Percentiles rank a stretch among this genome's conserved stretches.
Conservation (phyloP, 2,797 vertebrate genomes). For the Enteromius paludinosus region DNA sequence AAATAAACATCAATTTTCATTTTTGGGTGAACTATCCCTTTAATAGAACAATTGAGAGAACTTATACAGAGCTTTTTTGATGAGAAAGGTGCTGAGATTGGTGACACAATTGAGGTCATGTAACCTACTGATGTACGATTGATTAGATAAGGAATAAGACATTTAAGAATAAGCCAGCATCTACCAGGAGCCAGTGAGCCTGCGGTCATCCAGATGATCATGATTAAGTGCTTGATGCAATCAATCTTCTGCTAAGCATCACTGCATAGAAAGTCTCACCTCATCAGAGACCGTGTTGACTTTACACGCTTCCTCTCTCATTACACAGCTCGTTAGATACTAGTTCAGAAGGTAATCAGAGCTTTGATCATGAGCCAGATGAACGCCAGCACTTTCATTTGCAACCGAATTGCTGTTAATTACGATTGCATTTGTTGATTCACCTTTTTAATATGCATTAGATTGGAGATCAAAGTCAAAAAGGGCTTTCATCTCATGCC, state of each 20-base stretch:
- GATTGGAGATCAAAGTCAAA: neutral
- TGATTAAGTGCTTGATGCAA: slow-evolving; percentile 29
- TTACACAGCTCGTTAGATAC: slow-evolving; percentile 8
- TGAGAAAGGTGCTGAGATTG: neutral
- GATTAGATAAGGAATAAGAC: neutral
- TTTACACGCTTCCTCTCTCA: slow-evolving; percentile 5
- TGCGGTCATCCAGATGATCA: slow-evolving; percentile 5
- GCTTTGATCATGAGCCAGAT: slow-evolving; percentile 13
- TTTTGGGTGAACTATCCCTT: too few relatives aligned
- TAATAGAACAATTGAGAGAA: neutral
- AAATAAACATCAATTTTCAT: too few relatives aligned
- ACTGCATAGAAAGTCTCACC: neutral
- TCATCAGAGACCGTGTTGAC: slow-evolving; percentile 17
- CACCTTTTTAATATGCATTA: slow-evolving; percentile 8
- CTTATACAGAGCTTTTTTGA: neutral
- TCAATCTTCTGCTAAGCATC: slow-evolving; percentile 26
- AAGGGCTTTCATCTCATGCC: neutral
- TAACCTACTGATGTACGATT: neutral
- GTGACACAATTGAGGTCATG: neutral
- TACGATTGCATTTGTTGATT: neutral
- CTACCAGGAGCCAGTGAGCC: neutral
- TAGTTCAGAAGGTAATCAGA: neutral
- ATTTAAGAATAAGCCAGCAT: neutral
- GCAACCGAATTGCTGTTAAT: slow-evolving; percentile 3
- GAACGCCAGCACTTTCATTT: slow-evolving; percentile 12